Conservation (phyloP, 2,888 invertebrate species). For the Melikaiella ostensackeni region DNA sequence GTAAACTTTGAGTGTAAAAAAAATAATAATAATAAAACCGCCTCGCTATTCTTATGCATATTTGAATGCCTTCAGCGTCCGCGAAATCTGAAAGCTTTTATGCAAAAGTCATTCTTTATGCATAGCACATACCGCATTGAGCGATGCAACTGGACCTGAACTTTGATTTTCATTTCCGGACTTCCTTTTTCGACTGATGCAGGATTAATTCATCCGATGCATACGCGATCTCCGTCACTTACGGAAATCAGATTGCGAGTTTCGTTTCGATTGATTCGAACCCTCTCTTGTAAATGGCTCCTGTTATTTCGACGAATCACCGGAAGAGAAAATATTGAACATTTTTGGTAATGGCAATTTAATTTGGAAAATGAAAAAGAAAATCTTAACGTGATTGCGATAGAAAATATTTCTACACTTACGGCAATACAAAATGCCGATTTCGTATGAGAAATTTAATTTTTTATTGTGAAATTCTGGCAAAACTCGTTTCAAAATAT, state of each 20-base stretch:
- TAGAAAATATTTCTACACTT: no score
- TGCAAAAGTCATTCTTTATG: constrained; percentile 52
- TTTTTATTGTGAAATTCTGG: no score
- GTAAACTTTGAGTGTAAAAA: constrained; percentile 10
- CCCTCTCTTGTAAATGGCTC: not conserved
- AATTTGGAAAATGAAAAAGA: not conserved
- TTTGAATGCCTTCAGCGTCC: constrained; percentile 45
- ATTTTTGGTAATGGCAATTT: not conserved
- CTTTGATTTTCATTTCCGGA: constrained; percentile 58
- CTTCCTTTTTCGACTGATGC: constrained; percentile 43
- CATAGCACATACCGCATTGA: constrained; percentile 53
- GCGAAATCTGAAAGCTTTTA: constrained; percentile 47
- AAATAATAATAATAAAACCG: not conserved
- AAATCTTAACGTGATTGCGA: no score
- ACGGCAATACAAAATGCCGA: no score
- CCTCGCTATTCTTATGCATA: constrained; percentile 50
- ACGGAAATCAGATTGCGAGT: constrained; percentile 41
- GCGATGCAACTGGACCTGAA: constrained; percentile 54
- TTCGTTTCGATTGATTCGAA: constrained; percentile 25
- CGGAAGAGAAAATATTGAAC: constrained; percentile 6
- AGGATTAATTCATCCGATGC: constrained; percentile 54
- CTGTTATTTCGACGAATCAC: constrained; percentile 26
- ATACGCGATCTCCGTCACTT: constrained; percentile 46
- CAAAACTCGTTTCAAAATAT: no score
- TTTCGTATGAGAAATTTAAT: no score